Conservation (phyloP, 2,888 invertebrate species). For the Brachynemurus nebulosus region DNA sequence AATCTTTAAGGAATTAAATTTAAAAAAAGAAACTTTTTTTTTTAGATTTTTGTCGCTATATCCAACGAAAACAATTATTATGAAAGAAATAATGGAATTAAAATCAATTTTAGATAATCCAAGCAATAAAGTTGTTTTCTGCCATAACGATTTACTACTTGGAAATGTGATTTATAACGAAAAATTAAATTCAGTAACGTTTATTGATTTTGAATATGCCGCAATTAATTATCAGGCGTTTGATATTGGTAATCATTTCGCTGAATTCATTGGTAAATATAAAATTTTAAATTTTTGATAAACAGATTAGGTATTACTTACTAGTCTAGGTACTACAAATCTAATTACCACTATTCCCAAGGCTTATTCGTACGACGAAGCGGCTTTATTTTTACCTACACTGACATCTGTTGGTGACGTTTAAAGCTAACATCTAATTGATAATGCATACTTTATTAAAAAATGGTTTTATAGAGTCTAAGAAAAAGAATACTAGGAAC, state of each 20-base stretch:
- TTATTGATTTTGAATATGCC: constrained; percentile 97
- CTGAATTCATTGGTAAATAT: constrained; percentile 81
- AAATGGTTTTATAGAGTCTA: too few relatives aligned
- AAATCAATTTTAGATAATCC: constrained; percentile 47
- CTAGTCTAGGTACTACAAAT: too few relatives aligned
- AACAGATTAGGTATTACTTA: too few relatives aligned
- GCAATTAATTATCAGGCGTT: constrained; percentile 86
- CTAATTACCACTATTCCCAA: too few relatives aligned
- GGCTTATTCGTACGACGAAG: too few relatives aligned
- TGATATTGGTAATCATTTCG: constrained; percentile 97
- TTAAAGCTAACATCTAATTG: too few relatives aligned
- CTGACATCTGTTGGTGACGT: too few relatives aligned
- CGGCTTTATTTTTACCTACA: too few relatives aligned
- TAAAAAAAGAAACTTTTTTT: constrained; percentile 10
- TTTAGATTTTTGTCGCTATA: constrained; percentile 54
- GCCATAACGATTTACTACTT: constrained; percentile 93
- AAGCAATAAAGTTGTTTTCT: constrained; percentile 74
- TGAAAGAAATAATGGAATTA: constrained; percentile 51
- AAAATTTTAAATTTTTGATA: too few relatives aligned
- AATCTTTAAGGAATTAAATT: neutral
- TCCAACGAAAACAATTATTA: constrained; percentile 49
- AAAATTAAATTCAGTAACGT: constrained; percentile 52
- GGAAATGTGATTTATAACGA: constrained; percentile 84
- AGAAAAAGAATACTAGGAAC: too few relatives aligned
- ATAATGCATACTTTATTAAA: too few relatives aligned